These are phyloP conservation scores for Blomia tropicalis DNA, from an alignment of 2,888 invertebrate species.

Conservation along the genomic window DNA sequence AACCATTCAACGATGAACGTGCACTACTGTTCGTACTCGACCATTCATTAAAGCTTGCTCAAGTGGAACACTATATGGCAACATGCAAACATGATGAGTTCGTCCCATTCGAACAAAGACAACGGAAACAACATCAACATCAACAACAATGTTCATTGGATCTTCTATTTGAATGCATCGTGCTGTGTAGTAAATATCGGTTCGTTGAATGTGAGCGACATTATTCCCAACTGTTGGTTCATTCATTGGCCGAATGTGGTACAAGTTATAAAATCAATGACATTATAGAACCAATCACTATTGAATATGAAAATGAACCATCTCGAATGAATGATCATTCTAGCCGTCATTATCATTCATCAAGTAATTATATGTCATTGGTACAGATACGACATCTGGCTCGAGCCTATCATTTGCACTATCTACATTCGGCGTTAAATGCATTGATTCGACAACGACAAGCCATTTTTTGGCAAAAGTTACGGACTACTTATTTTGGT, in stretches of 20 bases:
- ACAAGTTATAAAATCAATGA: neutral
- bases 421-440: neutral
- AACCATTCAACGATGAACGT: neutral
- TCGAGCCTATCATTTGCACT: neutral
- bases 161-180: neutral
- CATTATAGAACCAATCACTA: neutral
- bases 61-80: neutral
- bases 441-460: neutral
- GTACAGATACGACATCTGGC: neutral
- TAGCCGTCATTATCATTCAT: neutral
- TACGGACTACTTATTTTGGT: neutral
- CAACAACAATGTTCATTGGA: neutral
- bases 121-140: neutral
- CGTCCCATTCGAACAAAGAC: neutral
- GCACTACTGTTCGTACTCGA: neutral
- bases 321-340: neutral
- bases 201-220: neutral
- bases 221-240: neutral
- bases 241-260: neutral
- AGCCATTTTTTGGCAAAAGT: neutral
- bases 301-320: neutral
- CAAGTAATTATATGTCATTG: neutral
- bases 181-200: neutral
- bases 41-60: neutral
- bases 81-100: neutral